Evolutionary conservation across 2,797 vertebrate genomes (phyloP).

Genomic region (Crenichthys baileyi): DNA sequence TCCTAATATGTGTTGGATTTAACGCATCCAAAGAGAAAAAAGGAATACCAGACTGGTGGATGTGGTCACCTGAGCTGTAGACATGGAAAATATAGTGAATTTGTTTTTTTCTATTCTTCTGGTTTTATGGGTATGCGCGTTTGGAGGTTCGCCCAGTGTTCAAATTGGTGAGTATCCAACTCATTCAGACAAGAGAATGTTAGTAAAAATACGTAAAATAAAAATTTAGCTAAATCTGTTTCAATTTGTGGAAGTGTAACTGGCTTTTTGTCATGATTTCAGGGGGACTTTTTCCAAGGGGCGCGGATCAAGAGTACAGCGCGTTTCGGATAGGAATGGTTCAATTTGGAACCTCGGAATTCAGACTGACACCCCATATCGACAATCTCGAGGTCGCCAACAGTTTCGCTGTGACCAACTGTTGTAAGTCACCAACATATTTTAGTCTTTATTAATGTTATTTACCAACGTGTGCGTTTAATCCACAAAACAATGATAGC

Average conservation of each 20-base stretch:
- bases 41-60: conserved; percentile 82
- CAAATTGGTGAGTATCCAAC: conserved; percentile 92
- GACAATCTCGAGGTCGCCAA: conserved; percentile 99
- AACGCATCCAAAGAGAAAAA: conserved; percentile 65
- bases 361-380: conserved; percentile 96
- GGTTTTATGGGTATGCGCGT: conserved; percentile 91
- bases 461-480: neutral
- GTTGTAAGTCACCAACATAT: conserved; percentile 87
- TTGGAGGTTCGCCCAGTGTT: conserved; percentile 92
- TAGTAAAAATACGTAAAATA: conserved; percentile 1
- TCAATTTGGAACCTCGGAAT: conserved; percentile 94
- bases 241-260: conserved; percentile 5
- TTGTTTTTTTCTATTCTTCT: conserved; percentile 89
- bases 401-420: conserved; percentile 99
- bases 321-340: conserved; percentile 98
- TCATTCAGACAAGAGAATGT: conserved; percentile 3
- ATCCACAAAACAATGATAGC: neutral
- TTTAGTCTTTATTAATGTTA: neutral
- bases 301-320: conserved; percentile 99
- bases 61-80: conserved; percentile 86
- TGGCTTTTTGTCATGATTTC: conserved; percentile 56
- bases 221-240: neutral
- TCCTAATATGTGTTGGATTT: conserved; percentile 87
- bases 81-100: conserved; percentile 95
- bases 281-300: conserved; percentile 97